These are phyloP conservation scores for Daubentonia madagascariensis DNA, from an alignment of 2,113 vertebrate genomes.

Conservation along the genomic window DNA sequence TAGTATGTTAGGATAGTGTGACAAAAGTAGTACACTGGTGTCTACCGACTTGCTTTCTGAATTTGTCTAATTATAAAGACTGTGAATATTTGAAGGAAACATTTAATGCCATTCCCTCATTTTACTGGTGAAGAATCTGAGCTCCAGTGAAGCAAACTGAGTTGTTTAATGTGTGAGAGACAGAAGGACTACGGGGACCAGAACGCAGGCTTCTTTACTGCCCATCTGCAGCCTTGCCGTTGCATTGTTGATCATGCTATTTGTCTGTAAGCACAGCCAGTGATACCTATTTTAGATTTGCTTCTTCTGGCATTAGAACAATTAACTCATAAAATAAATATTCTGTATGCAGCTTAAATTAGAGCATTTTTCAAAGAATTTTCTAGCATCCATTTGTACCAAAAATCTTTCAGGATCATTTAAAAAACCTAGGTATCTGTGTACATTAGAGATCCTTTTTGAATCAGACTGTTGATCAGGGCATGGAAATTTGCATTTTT, in stretches of 20 bases:
- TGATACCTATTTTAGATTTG: background rate
- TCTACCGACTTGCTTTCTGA: conserved; percentile 46
- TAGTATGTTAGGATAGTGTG: background rate
- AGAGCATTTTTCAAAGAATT: background rate
- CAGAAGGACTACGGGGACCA: background rate
- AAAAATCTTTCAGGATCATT: background rate
- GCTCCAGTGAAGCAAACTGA: background rate
- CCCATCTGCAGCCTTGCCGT: accelerated
- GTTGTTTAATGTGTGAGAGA: background rate
- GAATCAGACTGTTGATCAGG: background rate
- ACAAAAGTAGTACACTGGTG: background rate
- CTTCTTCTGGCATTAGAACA: background rate
- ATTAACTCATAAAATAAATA: background rate
- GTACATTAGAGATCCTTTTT: background rate
- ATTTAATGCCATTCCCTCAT: background rate
- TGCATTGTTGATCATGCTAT: background rate
- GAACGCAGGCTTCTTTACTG: background rate
- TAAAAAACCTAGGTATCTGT: background rate
- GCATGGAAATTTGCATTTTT: background rate
- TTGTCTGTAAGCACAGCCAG: background rate
- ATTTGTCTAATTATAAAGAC: conserved; percentile 30
- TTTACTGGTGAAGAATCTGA: background rate
- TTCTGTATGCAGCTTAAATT: background rate
- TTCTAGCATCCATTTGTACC: background rate
- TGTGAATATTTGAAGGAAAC: background rate